Base-by-base conservation (phyloP, 2,888 invertebrate species). In the Alentia gelatinosa region DNA sequence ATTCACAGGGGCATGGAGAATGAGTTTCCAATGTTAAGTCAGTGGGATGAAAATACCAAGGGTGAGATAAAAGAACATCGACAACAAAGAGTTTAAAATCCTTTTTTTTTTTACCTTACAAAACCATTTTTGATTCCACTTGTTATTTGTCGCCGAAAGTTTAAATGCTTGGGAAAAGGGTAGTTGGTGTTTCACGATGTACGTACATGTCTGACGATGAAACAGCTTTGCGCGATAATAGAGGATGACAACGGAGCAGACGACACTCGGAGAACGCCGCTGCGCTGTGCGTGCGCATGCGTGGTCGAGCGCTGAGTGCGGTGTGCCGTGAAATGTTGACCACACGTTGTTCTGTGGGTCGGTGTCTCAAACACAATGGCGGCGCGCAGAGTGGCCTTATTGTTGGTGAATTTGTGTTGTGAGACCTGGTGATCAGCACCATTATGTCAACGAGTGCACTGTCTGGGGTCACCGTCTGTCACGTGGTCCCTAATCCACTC, bases 331-430 rank as follows among this genome's bases (percentile, higher is more conserved):
- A 68, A 68, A 68, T 68, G 68, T 68, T 68, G 68, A 68, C 68
- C 68, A 68, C 68, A 26, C 68, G 68, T 68, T 68, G 68, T 68
- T 68, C n/a, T 56, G 68, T 68, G 68, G 68, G 68, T 68, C 68
- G 3, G 68, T n/a, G 68, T 26, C 68, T 68, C 30, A 4, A 3
- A 68, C 30, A 68, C 68, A 68, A 68, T 68, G 33, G 68, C 12
- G 30, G n/a, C 68, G 5, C 23, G 68, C 30, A 4, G 68, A 68
- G 68, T 68, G 68, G 68, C 68, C 68, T 68, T 26, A 68, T 68
- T 68, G 68, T 19, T n/a, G 30, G n/a, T 26, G 30, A 30, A 68
- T 47, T 7, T 26, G 68, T 9, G 68, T 30, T 68, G 56, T 56
- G 19, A n/a, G n/a, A n/a, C n/a, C n/a, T n/a, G n/a, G 3, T 68